phyloP scores from a whole-genome alignment of 1,140 invertebrate species.

The Lasioglossum baleicum region DNA sequence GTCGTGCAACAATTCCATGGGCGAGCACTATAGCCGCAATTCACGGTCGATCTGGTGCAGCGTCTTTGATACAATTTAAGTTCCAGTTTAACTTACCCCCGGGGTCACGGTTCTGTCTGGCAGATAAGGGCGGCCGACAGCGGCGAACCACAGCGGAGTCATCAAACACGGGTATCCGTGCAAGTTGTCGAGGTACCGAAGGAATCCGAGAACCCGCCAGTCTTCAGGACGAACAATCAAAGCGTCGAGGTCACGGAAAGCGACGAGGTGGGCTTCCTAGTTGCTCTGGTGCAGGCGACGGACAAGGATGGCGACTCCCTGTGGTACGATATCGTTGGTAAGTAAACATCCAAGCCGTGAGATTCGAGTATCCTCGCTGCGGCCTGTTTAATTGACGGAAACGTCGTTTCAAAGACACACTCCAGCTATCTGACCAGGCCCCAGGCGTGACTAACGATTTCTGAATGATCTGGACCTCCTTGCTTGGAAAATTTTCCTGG shows the following conservation, averaged over 20 bases:
- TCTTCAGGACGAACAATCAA: constrained; percentile 83
- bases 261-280: constrained; percentile 90
- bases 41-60: neutral
- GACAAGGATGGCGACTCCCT: constrained; percentile 92
- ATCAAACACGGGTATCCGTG: constrained; percentile 86
- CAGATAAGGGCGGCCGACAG: constrained; percentile 91
- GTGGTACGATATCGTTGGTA: constrained; percentile 94
- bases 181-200: constrained; percentile 82
- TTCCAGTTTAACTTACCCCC: constrained; percentile 25
- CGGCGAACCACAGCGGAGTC: constrained; percentile 85
- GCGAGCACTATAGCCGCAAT: neutral
- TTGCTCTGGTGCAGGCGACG: constrained; percentile 89
- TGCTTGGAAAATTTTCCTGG: no score
- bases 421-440: no score
- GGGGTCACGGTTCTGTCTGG: constrained; percentile 15
- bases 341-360: constrained; percentile 69
- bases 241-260: constrained; percentile 90
- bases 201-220: constrained; percentile 83
- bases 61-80: constrained; percentile 15
- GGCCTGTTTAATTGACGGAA: no score
- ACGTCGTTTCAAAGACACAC: no score
- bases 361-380: no score
- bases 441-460: neutral
- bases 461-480: neutral
- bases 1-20: neutral